Base-by-base conservation (phyloP, 2,797 vertebrate genomes). In the Tympanoctomys barrerae region DNA sequence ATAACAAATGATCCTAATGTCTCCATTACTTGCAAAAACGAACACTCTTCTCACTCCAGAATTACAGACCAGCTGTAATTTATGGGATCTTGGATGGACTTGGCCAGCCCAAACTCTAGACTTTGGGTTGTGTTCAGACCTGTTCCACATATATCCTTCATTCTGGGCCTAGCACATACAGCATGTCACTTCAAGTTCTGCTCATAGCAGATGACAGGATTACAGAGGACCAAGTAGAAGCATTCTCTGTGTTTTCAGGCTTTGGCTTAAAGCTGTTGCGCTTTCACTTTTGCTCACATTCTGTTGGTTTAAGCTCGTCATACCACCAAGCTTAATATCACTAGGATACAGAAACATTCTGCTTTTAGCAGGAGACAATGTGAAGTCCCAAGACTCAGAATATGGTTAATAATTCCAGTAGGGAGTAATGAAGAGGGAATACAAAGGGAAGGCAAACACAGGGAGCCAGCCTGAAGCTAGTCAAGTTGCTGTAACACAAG, bases 391-490 rank as follows among this genome's bases (percentile, higher is more conserved):
- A 70, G 81, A 39, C 28, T 75, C 33, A 95, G 28, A 59, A 83
- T 14, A n/a, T 46, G 19, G 26, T 42, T 52, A 96, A 39, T 85
- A 75, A 91, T 90, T 85, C 54, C 73, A 94, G 39, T 16, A 92
- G 33, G 31, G 71, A 52, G 3, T 87, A 13, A 87, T 75, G 71
- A 66, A 75, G 62, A 21, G 4, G 2, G 33, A 52, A 13, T 33
- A 28, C 33, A 5, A 14, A 88, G 78, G 21, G 19, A 31, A 36
- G 81, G 49, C 52, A 62, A 59, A 26, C 13, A 70, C 13, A 42
- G 18, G 59, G 24, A 95, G 52, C 49, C 28, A 79, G 61, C 18
- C 52, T 79, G 62, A 93, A 90, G 39, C 13, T 85, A 26, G 70
- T 79, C 77, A 54, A 28, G 22, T 39, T 87, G 16, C 66, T 70